Evolutionary conservation across 2,113 vertebrate species (phyloP).

Genomic region (Lagopus muta): DNA sequence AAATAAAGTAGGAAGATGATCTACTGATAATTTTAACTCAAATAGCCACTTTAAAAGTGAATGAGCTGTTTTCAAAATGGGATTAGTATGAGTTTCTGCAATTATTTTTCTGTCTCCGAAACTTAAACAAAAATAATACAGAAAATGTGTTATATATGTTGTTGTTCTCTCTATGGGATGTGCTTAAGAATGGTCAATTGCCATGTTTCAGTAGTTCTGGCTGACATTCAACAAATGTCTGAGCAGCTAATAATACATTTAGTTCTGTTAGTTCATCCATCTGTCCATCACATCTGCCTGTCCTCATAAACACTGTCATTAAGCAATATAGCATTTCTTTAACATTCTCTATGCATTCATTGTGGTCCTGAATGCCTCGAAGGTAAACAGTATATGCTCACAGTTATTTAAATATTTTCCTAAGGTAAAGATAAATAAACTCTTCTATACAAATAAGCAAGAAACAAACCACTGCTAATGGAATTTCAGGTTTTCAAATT

Average conservation of each 20-base stretch:
- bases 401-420: conserved; percentile 15
- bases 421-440: conserved; percentile 16
- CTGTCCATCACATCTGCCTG: conserved; percentile 69
- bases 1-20: not conserved
- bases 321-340: conserved; percentile 38
- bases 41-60: not conserved
- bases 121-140: not conserved
- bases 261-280: conserved; percentile 61
- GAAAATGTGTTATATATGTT: not conserved
- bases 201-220: conserved; percentile 61
- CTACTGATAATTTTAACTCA: not conserved
- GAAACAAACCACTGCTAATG: not conserved
- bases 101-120: not conserved
- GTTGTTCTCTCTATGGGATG: conserved; percentile 22
- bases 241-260: conserved; percentile 66
- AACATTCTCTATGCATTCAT: conserved; percentile 22
- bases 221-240: conserved; percentile 68
- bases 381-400: conserved; percentile 45
- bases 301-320: conserved; percentile 54
- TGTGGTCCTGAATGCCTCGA: conserved; percentile 5
- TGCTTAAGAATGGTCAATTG: conserved; percentile 57
- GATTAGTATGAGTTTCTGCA: not conserved
- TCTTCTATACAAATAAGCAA: conserved; percentile 9
- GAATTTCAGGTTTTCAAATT: not conserved
- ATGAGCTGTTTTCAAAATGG: not conserved